These are phyloP conservation scores for Archaeoteleia sp. DNA, from an alignment of 2,888 invertebrate species.

Conservation along the genomic window DNA sequence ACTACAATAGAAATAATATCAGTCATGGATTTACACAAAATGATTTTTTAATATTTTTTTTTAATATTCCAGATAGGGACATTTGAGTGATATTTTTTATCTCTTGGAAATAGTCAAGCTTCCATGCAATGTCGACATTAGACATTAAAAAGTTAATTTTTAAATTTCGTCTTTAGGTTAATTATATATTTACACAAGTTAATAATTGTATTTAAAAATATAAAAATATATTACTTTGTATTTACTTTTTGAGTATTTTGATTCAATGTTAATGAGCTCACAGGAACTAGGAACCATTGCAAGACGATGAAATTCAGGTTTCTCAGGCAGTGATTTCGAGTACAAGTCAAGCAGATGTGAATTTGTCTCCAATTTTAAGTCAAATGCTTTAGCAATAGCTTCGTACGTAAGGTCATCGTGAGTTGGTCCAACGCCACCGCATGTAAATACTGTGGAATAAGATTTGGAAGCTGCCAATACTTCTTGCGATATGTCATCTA, in stretches of 20 bases:
- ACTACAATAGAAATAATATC: constrained; percentile 36
- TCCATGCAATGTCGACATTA: too few species aligned
- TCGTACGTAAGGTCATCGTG: constrained; percentile 83
- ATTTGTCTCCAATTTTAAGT: constrained; percentile 62
- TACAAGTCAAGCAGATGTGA: constrained; percentile 65
- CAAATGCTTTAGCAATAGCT: constrained; percentile 76
- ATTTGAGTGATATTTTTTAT: too few species aligned
- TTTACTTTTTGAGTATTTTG: constrained; percentile 27
- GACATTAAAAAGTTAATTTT: too few species aligned
- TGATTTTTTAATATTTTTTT: too few species aligned
- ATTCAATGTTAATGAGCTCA: constrained; percentile 59
- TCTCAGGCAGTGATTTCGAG: constrained; percentile 52
- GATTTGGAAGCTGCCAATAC: constrained; percentile 74
- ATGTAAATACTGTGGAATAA: constrained; percentile 78
- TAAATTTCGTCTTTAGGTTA: too few species aligned
- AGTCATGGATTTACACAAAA: too few species aligned
- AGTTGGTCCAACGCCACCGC: constrained; percentile 82
- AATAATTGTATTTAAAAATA: too few species aligned
- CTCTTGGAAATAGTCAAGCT: too few species aligned
- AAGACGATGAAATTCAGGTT: constrained; percentile 58
- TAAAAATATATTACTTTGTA: too few species aligned
- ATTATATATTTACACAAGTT: too few species aligned
- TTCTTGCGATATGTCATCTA: constrained; percentile 77
- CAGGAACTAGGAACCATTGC: constrained; percentile 62
- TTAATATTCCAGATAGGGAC: too few species aligned